A percentile compares a stretch with the other conserved stretches of the same genome.
Conservation (phyloP, 2,797 vertebrate genomes). For the Phoeniculus purpureus region DNA sequence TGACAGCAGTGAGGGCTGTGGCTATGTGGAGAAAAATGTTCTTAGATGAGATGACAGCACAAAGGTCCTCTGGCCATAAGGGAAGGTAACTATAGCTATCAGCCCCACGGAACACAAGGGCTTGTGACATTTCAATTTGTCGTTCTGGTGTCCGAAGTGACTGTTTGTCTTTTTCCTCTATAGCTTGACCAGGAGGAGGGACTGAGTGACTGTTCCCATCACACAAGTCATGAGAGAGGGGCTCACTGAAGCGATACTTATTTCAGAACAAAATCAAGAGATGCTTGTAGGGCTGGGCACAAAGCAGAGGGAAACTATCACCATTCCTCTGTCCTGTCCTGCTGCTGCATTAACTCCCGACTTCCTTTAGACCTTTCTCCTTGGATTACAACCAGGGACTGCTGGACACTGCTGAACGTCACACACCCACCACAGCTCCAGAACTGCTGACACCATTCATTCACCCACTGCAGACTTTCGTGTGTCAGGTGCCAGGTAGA, state of each 20-base stretch:
- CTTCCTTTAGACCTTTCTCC: neutral
- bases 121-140: neutral
- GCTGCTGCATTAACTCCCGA: neutral
- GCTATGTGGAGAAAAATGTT: neutral
- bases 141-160: neutral
- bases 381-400: neutral
- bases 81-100: neutral
- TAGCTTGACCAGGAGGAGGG: neutral
- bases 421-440: neutral
- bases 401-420: neutral
- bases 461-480: neutral
- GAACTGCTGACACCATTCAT: neutral
- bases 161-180: neutral
- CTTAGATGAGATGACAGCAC: neutral
- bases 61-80: neutral
- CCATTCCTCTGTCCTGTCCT: neutral
- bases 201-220: neutral
- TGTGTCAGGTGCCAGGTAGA: neutral
- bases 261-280: neutral
- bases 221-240: neutral
- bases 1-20: neutral
- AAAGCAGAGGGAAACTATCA: neutral
- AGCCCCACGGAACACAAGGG: neutral
- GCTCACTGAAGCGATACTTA: fast-evolving
- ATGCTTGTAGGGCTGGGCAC: neutral